Evolutionary conservation across 2,888 invertebrate species (phyloP).

Genomic region (Eupithecia abbreviata): DNA sequence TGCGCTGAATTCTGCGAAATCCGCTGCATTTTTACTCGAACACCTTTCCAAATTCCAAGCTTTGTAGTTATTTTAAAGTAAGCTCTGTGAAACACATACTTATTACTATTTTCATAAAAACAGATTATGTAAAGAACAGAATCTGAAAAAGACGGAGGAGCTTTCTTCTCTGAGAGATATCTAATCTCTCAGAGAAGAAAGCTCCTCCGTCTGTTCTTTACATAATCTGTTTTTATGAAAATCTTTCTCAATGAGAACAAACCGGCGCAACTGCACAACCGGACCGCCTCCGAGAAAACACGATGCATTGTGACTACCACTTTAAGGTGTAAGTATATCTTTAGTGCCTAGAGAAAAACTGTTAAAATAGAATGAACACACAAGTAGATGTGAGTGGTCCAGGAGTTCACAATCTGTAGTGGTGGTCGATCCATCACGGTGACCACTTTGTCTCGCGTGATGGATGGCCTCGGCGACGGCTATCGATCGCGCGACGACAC

Average conservation of each 20-base stretch:
- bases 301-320: background rate
- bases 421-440: background rate
- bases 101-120: background rate
- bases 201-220: background rate
- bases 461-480: background rate
- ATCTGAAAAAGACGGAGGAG: too few relatives aligned
- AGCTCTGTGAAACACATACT: background rate
- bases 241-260: background rate
- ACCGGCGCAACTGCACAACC: background rate
- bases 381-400: background rate
- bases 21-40: background rate
- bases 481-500: background rate
- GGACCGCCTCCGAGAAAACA: background rate
- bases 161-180: too few relatives aligned
- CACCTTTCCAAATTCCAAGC: background rate
- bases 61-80: background rate
- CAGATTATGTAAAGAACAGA: background rate
- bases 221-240: background rate
- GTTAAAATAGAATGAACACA: background rate
- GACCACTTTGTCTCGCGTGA: slow-evolving; percentile 4
- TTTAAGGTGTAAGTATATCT: background rate
- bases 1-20: background rate
- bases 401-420: background rate
- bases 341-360: background rate
- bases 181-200: too few relatives aligned